phyloP scores from a whole-genome alignment of 2,888 invertebrate species.

The Cryptophagus acutangulus region DNA sequence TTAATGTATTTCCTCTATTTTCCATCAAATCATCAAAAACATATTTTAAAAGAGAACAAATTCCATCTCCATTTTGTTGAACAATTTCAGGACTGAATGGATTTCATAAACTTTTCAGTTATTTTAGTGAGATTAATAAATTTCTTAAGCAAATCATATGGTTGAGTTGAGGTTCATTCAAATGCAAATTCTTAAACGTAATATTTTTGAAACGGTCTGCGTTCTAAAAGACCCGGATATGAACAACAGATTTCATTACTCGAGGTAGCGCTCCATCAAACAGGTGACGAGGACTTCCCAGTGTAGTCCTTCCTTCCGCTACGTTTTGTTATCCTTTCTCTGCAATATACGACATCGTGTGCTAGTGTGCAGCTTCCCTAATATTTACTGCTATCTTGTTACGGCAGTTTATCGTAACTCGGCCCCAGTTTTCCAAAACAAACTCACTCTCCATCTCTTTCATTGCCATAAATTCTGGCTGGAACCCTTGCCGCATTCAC shows the following conservation, averaged over 20 bases:
- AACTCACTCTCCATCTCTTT: neutral
- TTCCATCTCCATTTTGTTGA: no score
- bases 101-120: no score
- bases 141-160: no score
- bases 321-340: conserved; percentile 5
- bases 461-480: conserved; percentile 1
- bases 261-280: conserved; percentile 3
- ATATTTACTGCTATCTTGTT: conserved; percentile 1
- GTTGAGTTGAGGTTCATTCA: no score
- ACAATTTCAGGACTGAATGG: no score
- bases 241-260: conserved; percentile 10
- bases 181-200: no score
- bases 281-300: conserved; percentile 11
- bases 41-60: no score
- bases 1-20: no score
- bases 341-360: neutral
- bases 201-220: no score
- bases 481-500: neutral
- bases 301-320: conserved; percentile 5
- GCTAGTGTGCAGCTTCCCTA: neutral
- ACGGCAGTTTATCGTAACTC: neutral
- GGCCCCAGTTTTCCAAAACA: neutral
- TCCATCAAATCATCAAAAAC: no score
- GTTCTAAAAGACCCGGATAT: no score
- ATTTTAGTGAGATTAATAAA: no score